phyloP scores from a whole-genome alignment of 1,140 invertebrate genomes.

The Drepana arcuata region DNA sequence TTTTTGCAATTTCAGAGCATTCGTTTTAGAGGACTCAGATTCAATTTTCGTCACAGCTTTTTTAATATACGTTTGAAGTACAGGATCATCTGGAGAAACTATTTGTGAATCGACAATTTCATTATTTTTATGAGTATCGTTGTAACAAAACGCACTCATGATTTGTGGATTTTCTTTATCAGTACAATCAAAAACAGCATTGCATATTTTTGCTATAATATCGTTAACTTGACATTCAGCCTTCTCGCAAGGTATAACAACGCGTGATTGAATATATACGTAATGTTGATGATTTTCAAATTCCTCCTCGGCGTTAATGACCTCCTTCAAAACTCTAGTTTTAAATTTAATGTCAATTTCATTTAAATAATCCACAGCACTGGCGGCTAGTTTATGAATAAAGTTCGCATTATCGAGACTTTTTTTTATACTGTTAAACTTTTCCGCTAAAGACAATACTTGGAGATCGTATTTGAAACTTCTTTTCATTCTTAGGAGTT shows the following conservation, averaged over 20 bases:
- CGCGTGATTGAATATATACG: conserved; percentile 36
- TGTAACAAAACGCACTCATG: conserved; percentile 34
- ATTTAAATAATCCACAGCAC: conserved; percentile 44
- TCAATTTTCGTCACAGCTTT: conserved; percentile 38
- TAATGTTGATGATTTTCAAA: conserved; percentile 28
- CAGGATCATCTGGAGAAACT: conserved; percentile 27
- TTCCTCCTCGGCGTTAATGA: conserved; percentile 41
- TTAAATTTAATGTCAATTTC: conserved; percentile 31
- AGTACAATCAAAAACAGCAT: conserved; percentile 31
- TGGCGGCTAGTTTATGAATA: conserved; percentile 30
- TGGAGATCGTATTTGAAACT: conserved; percentile 34
- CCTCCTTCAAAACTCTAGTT: conserved; percentile 27
- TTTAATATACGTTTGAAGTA: conserved; percentile 23
- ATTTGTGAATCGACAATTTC: conserved; percentile 7
- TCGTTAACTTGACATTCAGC: conserved; percentile 21
- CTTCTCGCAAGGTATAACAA: conserved; percentile 32
- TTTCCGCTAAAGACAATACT: conserved; percentile 24
- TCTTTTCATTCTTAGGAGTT: conserved; percentile 25
- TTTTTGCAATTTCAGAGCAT: conserved; percentile 31
- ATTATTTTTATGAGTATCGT: conserved; percentile 15
- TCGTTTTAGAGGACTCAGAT: conserved; percentile 17
- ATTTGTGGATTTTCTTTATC: conserved; percentile 23
- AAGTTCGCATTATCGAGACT: conserved; percentile 32
- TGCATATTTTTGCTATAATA: conserved; percentile 30
- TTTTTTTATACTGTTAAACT: conserved; percentile 31